Base-by-base conservation (phyloP, 2,113 vertebrate species). In the Paraplagusia blochii region DNA sequence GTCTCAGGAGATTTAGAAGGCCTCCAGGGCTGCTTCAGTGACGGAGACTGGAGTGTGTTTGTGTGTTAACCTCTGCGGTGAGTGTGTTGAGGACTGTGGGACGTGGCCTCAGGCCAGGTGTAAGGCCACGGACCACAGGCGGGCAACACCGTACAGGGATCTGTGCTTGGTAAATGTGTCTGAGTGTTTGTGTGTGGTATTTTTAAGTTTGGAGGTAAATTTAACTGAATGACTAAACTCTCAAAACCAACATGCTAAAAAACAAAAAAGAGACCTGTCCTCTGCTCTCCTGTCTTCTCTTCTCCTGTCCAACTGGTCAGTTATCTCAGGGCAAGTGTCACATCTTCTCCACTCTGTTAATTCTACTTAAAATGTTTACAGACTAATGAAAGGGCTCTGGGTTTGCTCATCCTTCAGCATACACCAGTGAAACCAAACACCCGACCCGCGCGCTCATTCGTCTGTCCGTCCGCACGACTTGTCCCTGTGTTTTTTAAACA, bases 401-500 rank as follows among this genome's bases (percentile, higher is more conserved):
- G 13, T 49, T 81, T 74, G 53, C 69, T 75, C 66, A 68, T 79
- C 63, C 76, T 69, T 81, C 63, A 68, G 58, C 61, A 63, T 48
- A n/a, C 66, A 74, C 69, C 55, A 71, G 50, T 72, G 82, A 55
- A 74, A 79, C 64, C 29, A 14, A 73, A 79, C 66, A 80, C 80
- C 62, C 38, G 11, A 62, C 50, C 58, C 55, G 65, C 59, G 72
- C 56, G 66, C 55, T 64, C 63, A 69, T 74, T 65, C 44, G 14
- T 78, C 58, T 85, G 12, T 87, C 87, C 85, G 69, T 71, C 81
- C 74, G 78, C 72, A 74, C 77, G 70, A 38, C 75, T 29, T 74
- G 34, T 76, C 72, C 79, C 51, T 77, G 81, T 80, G 77, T 84
- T 74, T 79, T 80, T 80, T 81, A 82, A 87, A 83, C 82, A 87